These are phyloP conservation scores for Gryon sp. DNA, from an alignment of 1,140 invertebrate species.

Conservation along the genomic window DNA sequence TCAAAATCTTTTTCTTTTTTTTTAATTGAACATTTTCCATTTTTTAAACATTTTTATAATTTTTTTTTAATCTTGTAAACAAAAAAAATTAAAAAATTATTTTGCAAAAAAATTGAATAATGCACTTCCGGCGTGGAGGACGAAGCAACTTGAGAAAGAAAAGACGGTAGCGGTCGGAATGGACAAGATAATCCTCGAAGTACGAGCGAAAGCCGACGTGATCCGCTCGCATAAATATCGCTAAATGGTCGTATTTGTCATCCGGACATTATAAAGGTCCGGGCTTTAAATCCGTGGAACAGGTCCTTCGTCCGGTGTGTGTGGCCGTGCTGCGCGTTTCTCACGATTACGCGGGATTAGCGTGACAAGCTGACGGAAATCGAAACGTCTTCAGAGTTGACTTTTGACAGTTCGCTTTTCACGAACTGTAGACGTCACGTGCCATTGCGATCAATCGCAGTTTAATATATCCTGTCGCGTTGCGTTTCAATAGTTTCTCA, in stretches of 20 bases:
- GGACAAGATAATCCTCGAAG: slow-evolving; percentile 60
- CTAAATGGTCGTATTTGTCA: slow-evolving; percentile 65
- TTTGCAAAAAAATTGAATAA: background rate
- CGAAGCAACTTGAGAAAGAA: slow-evolving; percentile 40
- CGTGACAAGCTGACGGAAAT: slow-evolving; percentile 55
- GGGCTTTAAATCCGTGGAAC: slow-evolving; percentile 49
- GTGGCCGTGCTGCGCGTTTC: slow-evolving; percentile 52
- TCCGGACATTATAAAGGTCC: slow-evolving; percentile 54
- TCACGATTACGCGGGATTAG: slow-evolving; percentile 56
- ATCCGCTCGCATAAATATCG: slow-evolving; percentile 66
- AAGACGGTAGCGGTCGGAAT: slow-evolving; percentile 47
- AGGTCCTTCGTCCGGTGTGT: slow-evolving; percentile 44
- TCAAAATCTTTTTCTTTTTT: too few relatives aligned
- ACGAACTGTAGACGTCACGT: slow-evolving; percentile 32
- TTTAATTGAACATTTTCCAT: too few relatives aligned
- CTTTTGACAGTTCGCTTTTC: slow-evolving; percentile 35
- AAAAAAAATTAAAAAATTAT: background rate
- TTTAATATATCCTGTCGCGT: too few relatives aligned
- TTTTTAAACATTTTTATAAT: too few relatives aligned
- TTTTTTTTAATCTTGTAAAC: too few relatives aligned
- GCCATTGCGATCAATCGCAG: slow-evolving; percentile 28
- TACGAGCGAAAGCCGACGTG: slow-evolving; percentile 64
- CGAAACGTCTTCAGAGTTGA: slow-evolving; percentile 21
- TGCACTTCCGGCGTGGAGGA: slow-evolving; percentile 29
- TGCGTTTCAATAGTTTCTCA: too few relatives aligned